A percentile compares a stretch with the other conserved stretches of the same genome.
Evolutionary conservation across 2,888 invertebrate genomes (phyloP).

Genomic region (Drosophila ustulata): DNA sequence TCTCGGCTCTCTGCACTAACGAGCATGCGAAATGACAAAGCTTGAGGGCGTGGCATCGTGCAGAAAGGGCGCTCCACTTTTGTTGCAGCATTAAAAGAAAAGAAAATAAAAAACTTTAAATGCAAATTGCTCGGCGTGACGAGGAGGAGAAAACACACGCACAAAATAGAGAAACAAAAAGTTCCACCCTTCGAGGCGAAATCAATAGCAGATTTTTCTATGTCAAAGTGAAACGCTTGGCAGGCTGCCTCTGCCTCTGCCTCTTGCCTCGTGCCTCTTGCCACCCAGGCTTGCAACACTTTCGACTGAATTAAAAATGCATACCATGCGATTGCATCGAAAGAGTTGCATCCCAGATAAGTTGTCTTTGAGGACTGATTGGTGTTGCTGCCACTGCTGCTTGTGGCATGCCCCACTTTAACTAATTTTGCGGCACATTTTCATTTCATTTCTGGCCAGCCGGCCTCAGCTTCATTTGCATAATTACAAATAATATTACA

Average conservation of each 20-base stretch:
- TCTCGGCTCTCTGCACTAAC: slow-evolving; percentile 70
- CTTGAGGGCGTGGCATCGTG: slow-evolving; percentile 59
- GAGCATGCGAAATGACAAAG: slow-evolving; percentile 77
- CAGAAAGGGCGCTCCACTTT: slow-evolving; percentile 54
- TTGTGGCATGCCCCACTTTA: slow-evolving; percentile 39
- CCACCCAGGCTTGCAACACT: slow-evolving; percentile 4
- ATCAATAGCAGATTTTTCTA: slow-evolving; percentile 73
- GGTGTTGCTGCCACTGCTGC: slow-evolving; percentile 4
- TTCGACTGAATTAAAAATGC: slow-evolving; percentile 63
- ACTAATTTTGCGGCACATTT: slow-evolving; percentile 46
- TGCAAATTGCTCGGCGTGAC: slow-evolving; percentile 63
- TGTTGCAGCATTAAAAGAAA: slow-evolving; percentile 68
- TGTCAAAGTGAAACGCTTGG: slow-evolving; percentile 65
- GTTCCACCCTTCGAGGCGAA: slow-evolving; percentile 31
- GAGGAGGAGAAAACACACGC: slow-evolving; percentile 14
- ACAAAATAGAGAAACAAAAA: slow-evolving; percentile 17
- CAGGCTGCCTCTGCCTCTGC: slow-evolving; percentile 20
- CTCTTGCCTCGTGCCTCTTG: neutral
- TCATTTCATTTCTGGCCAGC: slow-evolving; percentile 38
- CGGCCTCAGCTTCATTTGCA: slow-evolving; percentile 56
- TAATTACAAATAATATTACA: slow-evolving; percentile 76
- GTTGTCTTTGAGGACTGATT: neutral
- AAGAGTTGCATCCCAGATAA: slow-evolving; percentile 17
- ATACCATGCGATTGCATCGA: slow-evolving; percentile 59
- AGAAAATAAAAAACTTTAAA: slow-evolving; percentile 59